These are phyloP conservation scores for Mormyrops boulengeri DNA, from an alignment of 2,797 vertebrate species.

Conservation along the genomic window DNA sequence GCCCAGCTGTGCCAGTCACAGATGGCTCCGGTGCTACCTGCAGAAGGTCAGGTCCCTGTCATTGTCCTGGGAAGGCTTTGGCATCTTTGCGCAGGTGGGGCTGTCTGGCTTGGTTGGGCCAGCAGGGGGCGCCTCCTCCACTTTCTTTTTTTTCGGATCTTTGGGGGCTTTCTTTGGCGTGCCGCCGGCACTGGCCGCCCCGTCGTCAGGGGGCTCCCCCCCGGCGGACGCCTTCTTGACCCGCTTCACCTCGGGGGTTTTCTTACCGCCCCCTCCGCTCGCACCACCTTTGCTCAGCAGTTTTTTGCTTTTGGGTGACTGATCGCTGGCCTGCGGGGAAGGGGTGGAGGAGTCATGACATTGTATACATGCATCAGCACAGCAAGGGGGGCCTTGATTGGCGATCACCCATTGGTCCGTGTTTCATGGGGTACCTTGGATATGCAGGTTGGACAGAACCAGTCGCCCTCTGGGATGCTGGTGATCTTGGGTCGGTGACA, in stretches of 20 bases:
- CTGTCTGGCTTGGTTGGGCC: slow-evolving; percentile 73
- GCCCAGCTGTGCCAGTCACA: background rate
- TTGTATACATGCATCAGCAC: background rate
- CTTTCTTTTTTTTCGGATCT: slow-evolving; percentile 78
- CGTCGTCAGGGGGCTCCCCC: slow-evolving; percentile 79
- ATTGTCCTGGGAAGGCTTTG: slow-evolving; percentile 82
- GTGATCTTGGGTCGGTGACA: slow-evolving; percentile 97
- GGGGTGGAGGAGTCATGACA: background rate
- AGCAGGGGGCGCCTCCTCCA: slow-evolving; percentile 66
- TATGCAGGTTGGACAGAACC: slow-evolving; percentile 97
- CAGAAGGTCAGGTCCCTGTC: slow-evolving; percentile 85
- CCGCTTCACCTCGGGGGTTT: slow-evolving; percentile 75
- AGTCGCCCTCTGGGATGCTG: slow-evolving; percentile 88
- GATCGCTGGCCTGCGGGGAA: slow-evolving; percentile 79
- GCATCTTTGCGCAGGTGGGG: slow-evolving; percentile 75
- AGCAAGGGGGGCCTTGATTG: background rate
- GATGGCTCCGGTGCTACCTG: slow-evolving; percentile 64
- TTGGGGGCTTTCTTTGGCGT: slow-evolving; percentile 79
- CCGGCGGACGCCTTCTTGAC: slow-evolving; percentile 70
- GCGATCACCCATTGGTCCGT: background rate
- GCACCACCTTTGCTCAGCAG: slow-evolving; percentile 63
- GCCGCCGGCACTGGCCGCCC: slow-evolving; percentile 67
- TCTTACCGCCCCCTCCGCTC: slow-evolving; percentile 60
- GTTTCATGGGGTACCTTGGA: slow-evolving; percentile 87
- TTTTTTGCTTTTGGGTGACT: slow-evolving; percentile 86